Base-by-base conservation (phyloP, 2,888 invertebrate genomes). In the Lasius platythorax region DNA sequence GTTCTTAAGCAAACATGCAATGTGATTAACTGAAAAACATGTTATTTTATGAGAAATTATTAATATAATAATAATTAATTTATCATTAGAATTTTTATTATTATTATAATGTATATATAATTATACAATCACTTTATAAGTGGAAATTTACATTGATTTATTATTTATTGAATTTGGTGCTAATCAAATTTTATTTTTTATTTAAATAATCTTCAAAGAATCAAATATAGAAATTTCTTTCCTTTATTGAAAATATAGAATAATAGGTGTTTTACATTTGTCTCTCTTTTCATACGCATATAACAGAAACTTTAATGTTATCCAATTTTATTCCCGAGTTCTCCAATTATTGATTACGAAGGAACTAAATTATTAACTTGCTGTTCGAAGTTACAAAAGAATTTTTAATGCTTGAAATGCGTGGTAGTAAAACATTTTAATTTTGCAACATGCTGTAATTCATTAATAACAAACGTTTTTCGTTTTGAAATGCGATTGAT, bases 121-220 rank as follows among this genome's bases (percentile, higher is more conserved):
- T 53, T 70, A 70, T 70, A 70, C 28, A 50, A 70, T 53, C 33
- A n/a, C 12, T 50, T 70, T 50, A 70, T 33, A 53, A 12, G 30
- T 15, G 2, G 1, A 50, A 30, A 50, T 30, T 50, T 50, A 70
- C 0, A 30, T 33, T 30, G 18, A 40, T 68, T 1, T 50, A 70
- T 43, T 67, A 67, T 30, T n/a, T 50, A 50, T n/a, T 5, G 18
- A 33, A 9, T 46, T 67, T 43, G 0, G 18, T 67, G 9, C 23
- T 67, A 3, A 46, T 11, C 12, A 28, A 46, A 50, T 68, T n/a
- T 68, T 46, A 46, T 12, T 68, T 12, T 68, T 30, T 30, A 28
- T 50, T 18, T 30, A 50, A 50, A 67, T 68, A 50, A 50, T 33
- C 4, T 66, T 37, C 3, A n/a, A 50, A 50, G n/a, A 6, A 50